Conservation (phyloP, 2,113 vertebrate species). For the Ramphastos sulfuratus region DNA sequence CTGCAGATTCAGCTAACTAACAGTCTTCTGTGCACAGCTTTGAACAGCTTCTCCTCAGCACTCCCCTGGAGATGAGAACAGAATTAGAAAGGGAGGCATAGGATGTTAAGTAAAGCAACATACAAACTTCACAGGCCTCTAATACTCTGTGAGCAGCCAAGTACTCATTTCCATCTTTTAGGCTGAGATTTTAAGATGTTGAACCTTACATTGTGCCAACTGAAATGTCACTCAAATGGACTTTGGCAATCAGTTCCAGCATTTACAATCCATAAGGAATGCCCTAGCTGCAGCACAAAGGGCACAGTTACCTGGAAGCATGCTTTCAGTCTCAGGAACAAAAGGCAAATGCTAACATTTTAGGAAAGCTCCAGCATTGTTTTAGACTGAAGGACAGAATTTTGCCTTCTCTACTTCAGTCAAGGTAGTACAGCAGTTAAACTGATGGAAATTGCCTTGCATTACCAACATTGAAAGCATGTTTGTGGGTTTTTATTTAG, state of each 20-base stretch:
- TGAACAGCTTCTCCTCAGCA: neutral
- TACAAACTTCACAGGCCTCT: neutral
- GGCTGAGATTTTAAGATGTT: slow-evolving; percentile 17
- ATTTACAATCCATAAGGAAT: neutral
- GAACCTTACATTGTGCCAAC: slow-evolving; percentile 27
- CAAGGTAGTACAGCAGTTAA: neutral
- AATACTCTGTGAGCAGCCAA: neutral
- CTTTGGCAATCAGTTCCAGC: slow-evolving; percentile 16
- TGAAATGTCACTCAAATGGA: slow-evolving; percentile 18
- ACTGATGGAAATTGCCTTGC: slow-evolving; percentile 3
- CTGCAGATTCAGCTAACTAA: neutral
- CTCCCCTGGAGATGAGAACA: neutral
- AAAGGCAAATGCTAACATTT: slow-evolving; percentile 15
- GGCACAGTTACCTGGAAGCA: neutral
- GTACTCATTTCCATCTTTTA: neutral
- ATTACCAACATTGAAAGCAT: neutral
- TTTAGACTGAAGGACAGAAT: neutral
- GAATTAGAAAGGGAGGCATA: neutral
- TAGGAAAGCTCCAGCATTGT: slow-evolving; percentile 20
- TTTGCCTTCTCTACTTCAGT: neutral
- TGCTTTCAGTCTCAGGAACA: slow-evolving; percentile 21
- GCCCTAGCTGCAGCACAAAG: slow-evolving; percentile 15
- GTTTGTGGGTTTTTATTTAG: neutral
- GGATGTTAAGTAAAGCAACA: neutral
- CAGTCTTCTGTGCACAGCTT: neutral